Evolutionary conservation across 2,113 vertebrate species (phyloP).

Genomic region (Phalacrocorax carbo): DNA sequence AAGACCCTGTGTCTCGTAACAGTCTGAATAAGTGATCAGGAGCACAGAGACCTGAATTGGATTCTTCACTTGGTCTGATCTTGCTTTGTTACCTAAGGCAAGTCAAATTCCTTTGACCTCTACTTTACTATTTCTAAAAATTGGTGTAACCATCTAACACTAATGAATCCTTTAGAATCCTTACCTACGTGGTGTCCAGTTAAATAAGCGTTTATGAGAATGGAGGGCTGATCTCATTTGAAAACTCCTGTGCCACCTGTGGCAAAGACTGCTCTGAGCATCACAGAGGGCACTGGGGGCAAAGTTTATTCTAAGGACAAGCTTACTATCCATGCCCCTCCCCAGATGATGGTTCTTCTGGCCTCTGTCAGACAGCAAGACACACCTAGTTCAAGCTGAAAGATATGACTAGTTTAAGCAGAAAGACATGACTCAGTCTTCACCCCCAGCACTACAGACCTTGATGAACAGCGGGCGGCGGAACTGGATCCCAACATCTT

Average conservation of each 20-base stretch:
- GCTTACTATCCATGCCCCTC: neutral
- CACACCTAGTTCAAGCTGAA: conserved; percentile 7
- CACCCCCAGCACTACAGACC: conserved; percentile 36
- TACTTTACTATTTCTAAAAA: neutral
- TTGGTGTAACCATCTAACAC: neutral
- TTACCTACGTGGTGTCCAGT: neutral
- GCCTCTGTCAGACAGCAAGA: neutral
- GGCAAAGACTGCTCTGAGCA: neutral
- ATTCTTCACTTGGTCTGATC: neutral
- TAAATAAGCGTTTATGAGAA: neutral
- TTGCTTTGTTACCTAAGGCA: neutral
- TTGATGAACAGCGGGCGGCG: conserved; percentile 74
- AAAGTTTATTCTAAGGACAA: conserved; percentile 40
- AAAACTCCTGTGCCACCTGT: neutral
- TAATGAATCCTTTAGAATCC: neutral
- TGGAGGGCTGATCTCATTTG: neutral
- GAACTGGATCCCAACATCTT: conserved; percentile 79
- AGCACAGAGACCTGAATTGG: neutral
- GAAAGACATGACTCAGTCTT: neutral
- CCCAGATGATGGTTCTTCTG: neutral
- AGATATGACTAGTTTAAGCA: neutral
- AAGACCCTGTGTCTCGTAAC: neutral
- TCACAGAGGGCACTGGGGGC: neutral
- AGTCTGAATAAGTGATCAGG: neutral
- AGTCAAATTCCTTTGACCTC: neutral